These are phyloP conservation scores for Eupithecia abbreviata DNA, from an alignment of 2,888 invertebrate genomes.

Conservation along the genomic window DNA sequence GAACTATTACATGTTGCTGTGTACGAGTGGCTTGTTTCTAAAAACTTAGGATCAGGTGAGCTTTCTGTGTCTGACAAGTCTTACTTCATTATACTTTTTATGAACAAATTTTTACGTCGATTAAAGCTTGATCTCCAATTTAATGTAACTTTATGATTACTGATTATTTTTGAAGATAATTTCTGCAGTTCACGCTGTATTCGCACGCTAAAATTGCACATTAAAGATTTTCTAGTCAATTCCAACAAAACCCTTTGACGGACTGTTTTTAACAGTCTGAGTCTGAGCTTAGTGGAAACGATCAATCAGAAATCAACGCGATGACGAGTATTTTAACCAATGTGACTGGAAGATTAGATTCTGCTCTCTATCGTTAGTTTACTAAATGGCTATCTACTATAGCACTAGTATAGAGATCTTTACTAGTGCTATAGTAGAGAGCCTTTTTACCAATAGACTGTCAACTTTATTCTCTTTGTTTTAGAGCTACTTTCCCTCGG, in stretches of 20 bases:
- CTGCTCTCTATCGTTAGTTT: no score
- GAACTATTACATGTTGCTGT: slow-evolving; percentile 95
- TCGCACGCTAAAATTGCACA: background rate
- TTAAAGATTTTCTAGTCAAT: background rate
- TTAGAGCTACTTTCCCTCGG: slow-evolving; percentile 86
- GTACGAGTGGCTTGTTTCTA: slow-evolving; percentile 95
- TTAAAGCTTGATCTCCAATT: background rate
- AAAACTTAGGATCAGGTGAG: slow-evolving; percentile 85
- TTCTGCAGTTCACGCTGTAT: background rate
- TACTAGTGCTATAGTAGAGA: background rate
- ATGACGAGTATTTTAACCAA: background rate
- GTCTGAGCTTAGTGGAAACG: background rate
- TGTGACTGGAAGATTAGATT: background rate
- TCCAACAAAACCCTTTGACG: background rate
- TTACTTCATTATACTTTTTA: background rate
- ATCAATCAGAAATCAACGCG: background rate
- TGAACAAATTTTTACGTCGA: background rate
- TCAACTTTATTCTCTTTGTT: background rate
- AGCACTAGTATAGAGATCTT: no score
- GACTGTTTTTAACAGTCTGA: background rate
- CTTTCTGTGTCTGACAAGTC: background rate
- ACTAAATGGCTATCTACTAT: no score
- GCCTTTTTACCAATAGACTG: background rate
- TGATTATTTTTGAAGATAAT: background rate
- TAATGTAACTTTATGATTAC: background rate